These are phyloP conservation scores for Ursus arctos DNA, from an alignment of 2,113 vertebrate species.

Conservation along the genomic window DNA sequence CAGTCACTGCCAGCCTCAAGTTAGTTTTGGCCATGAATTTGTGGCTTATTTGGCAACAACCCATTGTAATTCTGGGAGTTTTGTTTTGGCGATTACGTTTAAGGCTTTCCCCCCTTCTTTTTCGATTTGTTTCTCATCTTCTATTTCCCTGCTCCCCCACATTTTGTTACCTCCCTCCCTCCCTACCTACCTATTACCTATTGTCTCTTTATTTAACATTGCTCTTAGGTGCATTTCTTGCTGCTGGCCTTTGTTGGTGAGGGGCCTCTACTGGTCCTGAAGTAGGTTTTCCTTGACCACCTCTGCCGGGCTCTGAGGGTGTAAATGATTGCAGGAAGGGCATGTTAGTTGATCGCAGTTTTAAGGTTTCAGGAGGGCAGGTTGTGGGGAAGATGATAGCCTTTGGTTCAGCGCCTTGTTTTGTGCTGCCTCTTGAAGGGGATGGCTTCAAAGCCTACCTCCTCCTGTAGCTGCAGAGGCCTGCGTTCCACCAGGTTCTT, in stretches of 20 bases:
- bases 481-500: not conserved
- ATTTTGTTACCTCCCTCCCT: not conserved
- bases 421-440: not conserved
- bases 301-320: constrained; percentile 63
- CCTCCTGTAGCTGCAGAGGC: not conserved
- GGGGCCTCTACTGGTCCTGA: constrained; percentile 61
- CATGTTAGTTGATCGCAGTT: not conserved
- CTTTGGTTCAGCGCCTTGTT: not conserved
- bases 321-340: constrained; percentile 35
- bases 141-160: not conserved
- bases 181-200: not conserved
- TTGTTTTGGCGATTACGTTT: constrained; percentile 56
- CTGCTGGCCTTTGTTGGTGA: constrained; percentile 37
- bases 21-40: constrained; percentile 81
- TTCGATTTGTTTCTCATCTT: constrained; percentile 44
- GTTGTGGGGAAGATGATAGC: not conserved
- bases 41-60: constrained; percentile 80
- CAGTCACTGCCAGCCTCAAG: constrained; percentile 81
- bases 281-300: not conserved
- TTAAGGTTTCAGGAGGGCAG: not conserved
- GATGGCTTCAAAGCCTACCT: not conserved
- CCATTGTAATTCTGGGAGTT: constrained; percentile 67
- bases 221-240: constrained; percentile 48
- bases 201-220: constrained; percentile 10
- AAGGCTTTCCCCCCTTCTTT: not conserved